These are phyloP conservation scores for Battus philenor DNA, from an alignment of 1,140 invertebrate species.

Conservation along the genomic window DNA sequence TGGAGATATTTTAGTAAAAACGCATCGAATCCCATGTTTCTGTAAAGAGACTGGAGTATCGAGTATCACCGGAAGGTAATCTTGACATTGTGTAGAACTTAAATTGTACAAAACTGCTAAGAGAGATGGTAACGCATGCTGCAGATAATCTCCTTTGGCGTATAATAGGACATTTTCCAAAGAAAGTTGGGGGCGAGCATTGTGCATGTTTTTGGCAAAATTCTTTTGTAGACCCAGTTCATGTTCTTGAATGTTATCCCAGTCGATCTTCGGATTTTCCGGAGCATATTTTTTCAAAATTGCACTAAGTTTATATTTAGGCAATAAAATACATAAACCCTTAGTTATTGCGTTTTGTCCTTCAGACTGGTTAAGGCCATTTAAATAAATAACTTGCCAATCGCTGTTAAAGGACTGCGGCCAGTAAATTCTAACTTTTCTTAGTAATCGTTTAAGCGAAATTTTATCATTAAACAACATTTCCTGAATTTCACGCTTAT, in stretches of 20 bases:
- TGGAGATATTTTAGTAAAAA: conserved; percentile 35
- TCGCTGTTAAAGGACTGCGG: conserved; percentile 28
- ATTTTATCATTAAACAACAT: conserved; percentile 27
- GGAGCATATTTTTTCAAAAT: conserved; percentile 41
- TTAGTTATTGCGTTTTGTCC: conserved; percentile 31
- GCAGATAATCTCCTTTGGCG: conserved; percentile 50
- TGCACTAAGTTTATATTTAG: conserved; percentile 22
- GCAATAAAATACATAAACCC: conserved; percentile 34
- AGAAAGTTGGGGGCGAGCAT: conserved; percentile 37
- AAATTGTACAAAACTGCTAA: conserved; percentile 50
- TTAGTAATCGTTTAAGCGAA: conserved; percentile 27
- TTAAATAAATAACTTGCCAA: conserved; percentile 27
- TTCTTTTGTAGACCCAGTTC: conserved; percentile 33
- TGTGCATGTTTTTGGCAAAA: conserved; percentile 49
- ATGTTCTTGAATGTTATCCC: conserved; percentile 27
- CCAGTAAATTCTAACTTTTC: conserved; percentile 49
- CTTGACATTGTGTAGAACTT: conserved; percentile 20
- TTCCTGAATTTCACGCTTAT: conserved; percentile 23
- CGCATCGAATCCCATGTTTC: conserved; percentile 49
- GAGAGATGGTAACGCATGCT: conserved; percentile 42
- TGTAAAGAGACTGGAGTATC: conserved; percentile 46
- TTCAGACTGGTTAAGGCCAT: conserved; percentile 21
- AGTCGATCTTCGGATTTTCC: conserved; percentile 33
- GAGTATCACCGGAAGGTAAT: conserved; percentile 35
- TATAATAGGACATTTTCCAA: conserved; percentile 36